A percentile compares a stretch with the other conserved stretches of the same genome.
Evolutionary conservation across 1,140 invertebrate genomes (phyloP).

Genomic region (Rhizoglyphus robini): DNA sequence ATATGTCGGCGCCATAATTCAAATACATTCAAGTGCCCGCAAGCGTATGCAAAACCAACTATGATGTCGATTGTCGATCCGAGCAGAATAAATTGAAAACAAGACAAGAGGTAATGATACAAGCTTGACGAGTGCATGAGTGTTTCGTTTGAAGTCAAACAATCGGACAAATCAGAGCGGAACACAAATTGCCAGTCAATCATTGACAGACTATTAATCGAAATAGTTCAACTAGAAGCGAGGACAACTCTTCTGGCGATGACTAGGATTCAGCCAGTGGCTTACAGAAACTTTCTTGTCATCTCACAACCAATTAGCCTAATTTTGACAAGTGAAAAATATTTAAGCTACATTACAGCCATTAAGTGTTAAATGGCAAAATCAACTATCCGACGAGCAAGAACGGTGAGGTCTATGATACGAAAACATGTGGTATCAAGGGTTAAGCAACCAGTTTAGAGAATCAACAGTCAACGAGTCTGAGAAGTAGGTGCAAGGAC

Average conservation of each 20-base stretch:
- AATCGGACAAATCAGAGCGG: slow-evolving; percentile 8
- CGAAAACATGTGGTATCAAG: not conserved
- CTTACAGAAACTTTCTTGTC: not conserved
- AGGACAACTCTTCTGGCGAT: not conserved
- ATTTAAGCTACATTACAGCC: not conserved
- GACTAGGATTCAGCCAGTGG: not conserved
- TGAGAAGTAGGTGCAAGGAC: not conserved
- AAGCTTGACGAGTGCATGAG: not conserved
- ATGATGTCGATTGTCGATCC: too few species aligned
- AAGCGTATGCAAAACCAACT: too few species aligned
- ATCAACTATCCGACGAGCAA: not conserved
- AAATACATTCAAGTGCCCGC: too few species aligned
- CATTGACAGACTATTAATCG: not conserved
- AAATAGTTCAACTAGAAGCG: not conserved
- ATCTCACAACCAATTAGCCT: not conserved
- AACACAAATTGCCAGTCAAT: not conserved
- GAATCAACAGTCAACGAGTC: not conserved
- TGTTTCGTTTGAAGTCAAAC: not conserved
- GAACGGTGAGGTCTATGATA: too few species aligned
- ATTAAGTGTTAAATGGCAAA: not conserved
- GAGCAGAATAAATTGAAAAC: not conserved
- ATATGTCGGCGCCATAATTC: too few species aligned
- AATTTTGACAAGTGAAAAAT: slow-evolving; percentile 4
- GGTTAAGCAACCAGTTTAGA: not conserved
- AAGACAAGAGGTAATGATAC: not conserved